Conservation (phyloP, 2,113 vertebrate species). For the Prietella phreatophila region DNA sequence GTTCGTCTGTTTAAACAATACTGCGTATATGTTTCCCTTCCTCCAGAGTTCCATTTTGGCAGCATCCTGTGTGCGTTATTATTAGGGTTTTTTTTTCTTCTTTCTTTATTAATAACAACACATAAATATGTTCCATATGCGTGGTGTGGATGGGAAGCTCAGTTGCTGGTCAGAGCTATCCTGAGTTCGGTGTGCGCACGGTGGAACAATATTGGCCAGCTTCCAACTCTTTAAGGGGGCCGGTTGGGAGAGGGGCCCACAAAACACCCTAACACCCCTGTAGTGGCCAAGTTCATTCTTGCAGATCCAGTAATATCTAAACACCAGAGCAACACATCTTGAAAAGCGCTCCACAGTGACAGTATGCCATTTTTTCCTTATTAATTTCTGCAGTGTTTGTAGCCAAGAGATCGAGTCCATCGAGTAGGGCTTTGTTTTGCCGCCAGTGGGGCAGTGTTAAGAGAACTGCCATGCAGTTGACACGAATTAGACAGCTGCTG, state of each 20-base stretch:
- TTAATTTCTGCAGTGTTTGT: slow-evolving; percentile 33
- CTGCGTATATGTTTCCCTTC: slow-evolving; percentile 61
- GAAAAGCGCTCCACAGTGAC: slow-evolving; percentile 34
- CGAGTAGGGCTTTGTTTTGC: slow-evolving; percentile 41
- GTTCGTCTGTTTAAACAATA: slow-evolving; percentile 64
- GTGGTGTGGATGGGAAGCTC: slow-evolving; percentile 65
- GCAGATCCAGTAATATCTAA: slow-evolving; percentile 1
- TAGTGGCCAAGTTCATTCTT: slow-evolving; percentile 1
- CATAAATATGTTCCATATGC: slow-evolving; percentile 77
- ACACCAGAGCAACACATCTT: slow-evolving; percentile 8
- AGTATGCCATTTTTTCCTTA: slow-evolving; percentile 38
- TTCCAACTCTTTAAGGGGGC: slow-evolving; percentile 23
- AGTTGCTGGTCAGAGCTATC: slow-evolving; percentile 59
- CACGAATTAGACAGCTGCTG: slow-evolving; percentile 71
- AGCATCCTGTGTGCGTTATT: slow-evolving; percentile 66
- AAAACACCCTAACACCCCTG: slow-evolving; percentile 30
- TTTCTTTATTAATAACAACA: slow-evolving; percentile 76
- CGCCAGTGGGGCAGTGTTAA: slow-evolving; percentile 40
- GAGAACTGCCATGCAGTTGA: slow-evolving; percentile 74
- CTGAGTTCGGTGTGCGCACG: slow-evolving; percentile 37
- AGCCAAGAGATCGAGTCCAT: slow-evolving; percentile 36
- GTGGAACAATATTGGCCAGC: slow-evolving; percentile 11
- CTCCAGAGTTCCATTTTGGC: slow-evolving; percentile 66
- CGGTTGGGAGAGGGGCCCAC: slow-evolving; percentile 5
- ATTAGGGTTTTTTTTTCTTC: slow-evolving; percentile 67